Evolutionary conservation across 35 echinoderm and acorn worm genomes (phyloP), one percentile per base, ranked within the genome.

Genomic region (Lytechinus variegatus): DNA sequence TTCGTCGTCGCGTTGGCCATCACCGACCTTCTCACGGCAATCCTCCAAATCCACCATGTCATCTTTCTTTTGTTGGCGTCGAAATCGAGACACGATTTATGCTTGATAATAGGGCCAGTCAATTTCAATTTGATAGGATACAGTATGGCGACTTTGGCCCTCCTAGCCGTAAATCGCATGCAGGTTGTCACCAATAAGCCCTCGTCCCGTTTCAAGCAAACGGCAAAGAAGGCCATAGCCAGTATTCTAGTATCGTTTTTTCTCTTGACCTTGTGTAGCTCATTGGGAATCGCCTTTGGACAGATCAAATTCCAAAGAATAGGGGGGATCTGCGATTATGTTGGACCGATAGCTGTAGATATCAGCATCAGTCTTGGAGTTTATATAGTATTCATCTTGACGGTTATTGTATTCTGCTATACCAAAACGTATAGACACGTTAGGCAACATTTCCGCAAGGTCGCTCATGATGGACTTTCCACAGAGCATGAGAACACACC

Each of bases 1-100:
- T 97, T 93, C 66, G 96, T 97, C 57, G 94, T 97, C 51, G 92
- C 94, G 16, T 54, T 97, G 12, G 96, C 96, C 2, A 51, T 97
- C 28, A 79, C 94, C 12, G 96, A 97, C 94, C 95, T 97, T 24
- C 52, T 95, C 27, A 97, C 94, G 8, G 89, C 92, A 11, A 24
- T 52, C 57, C 33, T 56, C 27, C 91, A 54, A 27, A 27, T 56
- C 28, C 10, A 56, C 52, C 91, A 93, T 9, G 91, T 27, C 52
- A 0, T 56, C 6, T 53, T 56, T 54, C 3, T 93, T 9, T 9
- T 93, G 19, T 27, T 9, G 28, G 21, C 11, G 54, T 27, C 54
- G 52, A 93, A 8, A 24, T 93, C 91, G 9, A 27, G 6, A 10
- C n/a, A 9, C 3, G 27, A 27, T 54, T 14, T 93, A 16, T 93